Base-by-base conservation (phyloP, 2,888 invertebrate genomes). In the Polydrusus tereticollis region DNA sequence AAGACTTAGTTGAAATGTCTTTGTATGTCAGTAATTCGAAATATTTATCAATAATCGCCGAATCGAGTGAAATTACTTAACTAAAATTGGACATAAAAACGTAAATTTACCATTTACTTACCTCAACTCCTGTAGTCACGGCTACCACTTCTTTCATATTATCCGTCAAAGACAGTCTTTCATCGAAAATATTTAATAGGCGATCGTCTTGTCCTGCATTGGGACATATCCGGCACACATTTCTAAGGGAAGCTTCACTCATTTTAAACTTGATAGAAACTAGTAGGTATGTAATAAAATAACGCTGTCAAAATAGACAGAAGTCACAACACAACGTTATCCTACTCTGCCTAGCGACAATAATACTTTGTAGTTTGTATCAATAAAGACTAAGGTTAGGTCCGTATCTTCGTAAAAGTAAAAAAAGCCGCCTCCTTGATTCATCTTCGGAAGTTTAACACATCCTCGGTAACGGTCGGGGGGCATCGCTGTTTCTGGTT, bases 61-160 rank as follows among this genome's bases (percentile, higher is more conserved):
- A n/a, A n/a, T n/a, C n/a, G n/a, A n/a, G n/a, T n/a, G n/a, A n/a
- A n/a, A n/a, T n/a, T n/a, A n/a, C n/a, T n/a, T n/a, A n/a, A n/a
- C n/a, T n/a, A n/a, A n/a, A n/a, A n/a, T n/a, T n/a, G n/a, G 7
- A n/a, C 2, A n/a, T 12, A 36, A n/a, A n/a, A n/a, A 33, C 7
- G 10, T 33, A 7, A 33, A 10, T 33, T 7, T 33, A 36, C 12
- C n/a, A 12, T 36, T 3, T 4, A 36, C 75, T 69, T 50, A 80
- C 80, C 77, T 78, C 75, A 38, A 80, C 76, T 43, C 80, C 79
- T 5, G 78, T 77, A 6, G 78, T 78, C 6, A 77, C 36, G 12
- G 73, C 65, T 57, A 80, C 74, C 12, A 80, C 73, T 23, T 79
- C 76, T 38, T 45, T 57, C 67, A 80, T 75, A 66, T 77, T 77